These are phyloP conservation scores for Caenorhabditis sp. DNA, from an alignment of 2,888 invertebrate genomes.

Conservation along the genomic window DNA sequence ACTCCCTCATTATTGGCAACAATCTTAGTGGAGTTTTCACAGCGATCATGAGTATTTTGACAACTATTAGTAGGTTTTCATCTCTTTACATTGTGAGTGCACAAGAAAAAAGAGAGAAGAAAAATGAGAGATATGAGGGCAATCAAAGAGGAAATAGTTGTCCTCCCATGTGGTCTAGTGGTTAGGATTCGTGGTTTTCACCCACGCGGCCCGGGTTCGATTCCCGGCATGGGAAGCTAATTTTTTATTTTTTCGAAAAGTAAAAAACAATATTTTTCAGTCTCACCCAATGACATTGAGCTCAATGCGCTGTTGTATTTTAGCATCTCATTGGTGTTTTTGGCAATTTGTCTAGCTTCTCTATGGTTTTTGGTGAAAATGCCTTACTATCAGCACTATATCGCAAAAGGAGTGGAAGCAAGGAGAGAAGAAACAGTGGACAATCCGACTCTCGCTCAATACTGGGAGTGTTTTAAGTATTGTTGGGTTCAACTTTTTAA, in stretches of 20 bases:
- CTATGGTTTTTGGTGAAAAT: constrained; percentile 91
- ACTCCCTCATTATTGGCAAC: constrained; percentile 83
- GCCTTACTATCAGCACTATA: constrained; percentile 52
- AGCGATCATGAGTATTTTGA: constrained; percentile 65
- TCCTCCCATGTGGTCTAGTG: neutral
- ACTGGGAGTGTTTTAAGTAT: constrained; percentile 48
- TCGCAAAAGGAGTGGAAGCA: constrained; percentile 38
- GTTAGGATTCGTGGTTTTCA: neutral
- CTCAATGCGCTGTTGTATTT: constrained; percentile 93
- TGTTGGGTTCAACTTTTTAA: constrained; percentile 84
- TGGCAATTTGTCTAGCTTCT: constrained; percentile 91
- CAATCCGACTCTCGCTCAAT: constrained; percentile 42
- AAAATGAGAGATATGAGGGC: neutral
- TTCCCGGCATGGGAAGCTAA: constrained; percentile 6
- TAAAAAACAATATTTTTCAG: constrained; percentile 25
- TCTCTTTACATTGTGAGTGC: too few relatives aligned
- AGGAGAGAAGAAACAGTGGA: constrained; percentile 38
- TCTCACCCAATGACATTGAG: constrained; percentile 53
- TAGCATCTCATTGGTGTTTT: constrained; percentile 88
- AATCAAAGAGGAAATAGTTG: neutral
- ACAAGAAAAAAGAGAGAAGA: too few relatives aligned
- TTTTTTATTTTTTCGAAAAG: too few relatives aligned
- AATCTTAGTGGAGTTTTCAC: constrained; percentile 71
- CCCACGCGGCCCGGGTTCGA: neutral
- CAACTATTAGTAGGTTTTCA: constrained; percentile 61